Base-by-base conservation (phyloP, 2,888 invertebrate species). In the Formica aserva region DNA sequence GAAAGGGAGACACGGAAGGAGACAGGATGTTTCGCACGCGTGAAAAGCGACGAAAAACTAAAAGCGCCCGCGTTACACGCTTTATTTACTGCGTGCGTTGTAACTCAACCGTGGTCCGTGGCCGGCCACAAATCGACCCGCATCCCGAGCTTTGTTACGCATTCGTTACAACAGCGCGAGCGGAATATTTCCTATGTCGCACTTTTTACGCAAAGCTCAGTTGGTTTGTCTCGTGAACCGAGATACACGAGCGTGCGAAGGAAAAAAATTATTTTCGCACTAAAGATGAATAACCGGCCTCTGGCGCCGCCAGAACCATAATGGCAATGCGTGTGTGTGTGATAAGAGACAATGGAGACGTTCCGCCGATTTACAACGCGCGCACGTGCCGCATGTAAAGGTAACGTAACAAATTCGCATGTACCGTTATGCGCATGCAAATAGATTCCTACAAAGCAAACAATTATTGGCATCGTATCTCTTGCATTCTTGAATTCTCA, bases 21-120 rank as follows among this genome's bases (percentile, higher is more conserved):
- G 22, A 35, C 52, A 55, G 55, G 35, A 72, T 55, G 67, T 35
- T 6, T 35, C 52, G 76, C 52, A 55, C 71, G 71, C 78, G 80
- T 72, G 83, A 86, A 87, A 84, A 89, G 82, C 86, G 67, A 15
- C 45, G 18, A 45, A 45, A 75, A 82, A 69, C 76, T 83, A 83
- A 84, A 35, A 35, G 6, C 85, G 74, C 67, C 67, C 82, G 69
- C 84, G 81, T 86, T 77, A 82, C 83, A 38, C 85, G 67, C 80
- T 88, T 86, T 88, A 89, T 89, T 89, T 88, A 87, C 84, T 78
- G 86, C 75, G 80, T 83, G 85, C 63, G 77, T 83, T 86, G 86
- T 90, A 90, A 90, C 89, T 87, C 89, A 86, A 82, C 38, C 83
- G 67, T 8, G 52, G n/a, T n/a, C n/a, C 52, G 76, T 45, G 60